phyloP scores from a whole-genome alignment of 2,888 invertebrate species.

The Drosophila aldrichi region DNA sequence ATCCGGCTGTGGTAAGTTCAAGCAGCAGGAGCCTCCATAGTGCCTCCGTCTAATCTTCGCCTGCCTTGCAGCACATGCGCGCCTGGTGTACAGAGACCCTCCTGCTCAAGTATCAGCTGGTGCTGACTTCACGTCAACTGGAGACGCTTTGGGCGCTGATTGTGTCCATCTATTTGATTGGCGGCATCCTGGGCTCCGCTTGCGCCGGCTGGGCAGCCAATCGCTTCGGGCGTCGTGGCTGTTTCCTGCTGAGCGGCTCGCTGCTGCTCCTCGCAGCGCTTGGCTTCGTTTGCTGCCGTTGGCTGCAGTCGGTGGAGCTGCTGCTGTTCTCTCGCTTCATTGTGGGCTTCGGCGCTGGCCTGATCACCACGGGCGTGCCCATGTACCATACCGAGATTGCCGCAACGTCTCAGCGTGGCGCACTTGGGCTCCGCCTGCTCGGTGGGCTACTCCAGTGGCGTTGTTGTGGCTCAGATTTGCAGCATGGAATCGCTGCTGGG shows the following conservation, averaged over 20 bases:
- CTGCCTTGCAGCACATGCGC: constrained; percentile 87
- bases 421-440: constrained; percentile 91
- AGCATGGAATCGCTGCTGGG: constrained; percentile 85
- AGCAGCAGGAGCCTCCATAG: background rate
- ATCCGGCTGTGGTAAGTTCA: constrained; percentile 89
- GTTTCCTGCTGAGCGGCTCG: constrained; percentile 52
- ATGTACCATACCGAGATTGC: constrained; percentile 96
- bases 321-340: constrained; percentile 91
- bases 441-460: constrained; percentile 84
- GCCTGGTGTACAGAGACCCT: constrained; percentile 90
- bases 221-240: constrained; percentile 86
- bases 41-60: background rate
- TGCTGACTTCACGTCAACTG: constrained; percentile 85
- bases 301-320: constrained; percentile 90
- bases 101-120: constrained; percentile 86
- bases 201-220: constrained; percentile 91
- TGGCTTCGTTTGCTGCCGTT: constrained; percentile 89
- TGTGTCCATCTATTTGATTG: constrained; percentile 94
- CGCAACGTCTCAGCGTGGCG: constrained; percentile 90
- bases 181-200: constrained; percentile 94
- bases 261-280: constrained; percentile 69
- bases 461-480: constrained; percentile 82
- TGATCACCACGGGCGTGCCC: constrained; percentile 93
- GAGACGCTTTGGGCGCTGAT: constrained; percentile 92
- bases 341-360: constrained; percentile 91